A percentile compares a stretch with the other conserved stretches of the same genome.
These are phyloP conservation scores for Cydia strobilella DNA, from an alignment of 1,140 invertebrate species.

Conservation along the genomic window DNA sequence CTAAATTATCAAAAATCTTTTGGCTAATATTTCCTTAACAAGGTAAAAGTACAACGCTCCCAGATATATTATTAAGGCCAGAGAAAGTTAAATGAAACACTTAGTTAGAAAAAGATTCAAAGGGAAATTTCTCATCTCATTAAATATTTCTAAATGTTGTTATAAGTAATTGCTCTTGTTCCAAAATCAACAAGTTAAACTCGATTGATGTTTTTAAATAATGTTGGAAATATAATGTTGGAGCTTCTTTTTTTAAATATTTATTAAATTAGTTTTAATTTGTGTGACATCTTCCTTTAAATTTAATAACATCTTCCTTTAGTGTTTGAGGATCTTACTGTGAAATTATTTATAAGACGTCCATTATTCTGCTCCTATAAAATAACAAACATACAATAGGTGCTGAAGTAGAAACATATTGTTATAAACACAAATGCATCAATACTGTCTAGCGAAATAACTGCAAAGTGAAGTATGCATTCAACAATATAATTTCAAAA, in stretches of 20 bases:
- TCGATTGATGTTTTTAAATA: too few species aligned
- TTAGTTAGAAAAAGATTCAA: neutral
- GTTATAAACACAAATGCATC: neutral
- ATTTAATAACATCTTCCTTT: too few species aligned
- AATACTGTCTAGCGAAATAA: neutral
- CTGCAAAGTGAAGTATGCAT: neutral
- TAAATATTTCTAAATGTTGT: neutral
- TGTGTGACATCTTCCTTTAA: too few species aligned
- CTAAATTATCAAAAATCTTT: too few species aligned
- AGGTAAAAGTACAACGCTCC: neutral
- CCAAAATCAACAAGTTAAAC: neutral
- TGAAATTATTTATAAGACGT: too few species aligned
- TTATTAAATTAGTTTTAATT: too few species aligned
- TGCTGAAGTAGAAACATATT: neutral
- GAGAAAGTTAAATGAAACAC: neutral
- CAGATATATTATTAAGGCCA: neutral
- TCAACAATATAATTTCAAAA: neutral
- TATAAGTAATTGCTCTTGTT: neutral
- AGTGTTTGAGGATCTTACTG: too few species aligned
- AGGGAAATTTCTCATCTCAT: constrained; percentile 1
- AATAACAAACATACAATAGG: neutral
- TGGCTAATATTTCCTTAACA: neutral
- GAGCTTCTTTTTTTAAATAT: too few species aligned
- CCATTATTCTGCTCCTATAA: neutral
- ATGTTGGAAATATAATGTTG: too few species aligned